Evolutionary conservation across 1,140 invertebrate species (phyloP).

Genomic region (Ooceraea biroi): DNA sequence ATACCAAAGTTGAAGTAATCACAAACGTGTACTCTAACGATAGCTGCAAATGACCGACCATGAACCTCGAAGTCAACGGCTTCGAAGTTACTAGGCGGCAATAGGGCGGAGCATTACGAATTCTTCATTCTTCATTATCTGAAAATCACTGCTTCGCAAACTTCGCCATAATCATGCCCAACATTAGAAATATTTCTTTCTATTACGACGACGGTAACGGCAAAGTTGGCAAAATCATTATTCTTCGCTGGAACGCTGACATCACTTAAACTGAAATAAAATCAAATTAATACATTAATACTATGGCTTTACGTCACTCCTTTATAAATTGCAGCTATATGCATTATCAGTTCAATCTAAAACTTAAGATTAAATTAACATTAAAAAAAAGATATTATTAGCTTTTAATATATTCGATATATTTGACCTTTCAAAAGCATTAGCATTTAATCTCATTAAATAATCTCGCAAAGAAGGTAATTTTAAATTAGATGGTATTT

Average conservation of each 20-base stretch:
- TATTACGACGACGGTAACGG: not conserved
- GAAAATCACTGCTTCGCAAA: not conserved
- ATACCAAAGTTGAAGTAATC: conserved; percentile 21
- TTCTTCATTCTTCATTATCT: not conserved
- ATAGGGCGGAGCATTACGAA: conserved; percentile 8
- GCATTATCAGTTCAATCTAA: not conserved
- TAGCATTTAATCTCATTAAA: not conserved
- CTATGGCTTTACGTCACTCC: not conserved
- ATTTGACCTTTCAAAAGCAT: not conserved
- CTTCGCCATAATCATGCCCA: not conserved
- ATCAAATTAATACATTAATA: not conserved
- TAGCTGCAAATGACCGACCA: conserved; percentile 24
- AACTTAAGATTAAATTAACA: not conserved
- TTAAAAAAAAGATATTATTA: not conserved
- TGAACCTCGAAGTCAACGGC: conserved; percentile 17
- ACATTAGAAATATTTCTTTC: conserved; percentile 40
- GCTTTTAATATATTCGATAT: not conserved
- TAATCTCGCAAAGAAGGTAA: too few relatives aligned
- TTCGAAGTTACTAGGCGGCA: not conserved
- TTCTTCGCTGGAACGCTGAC: not conserved
- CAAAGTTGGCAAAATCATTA: not conserved
- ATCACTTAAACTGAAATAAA: not conserved
- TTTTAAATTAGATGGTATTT: not conserved
- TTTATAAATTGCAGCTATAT: not conserved
- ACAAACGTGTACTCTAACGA: not conserved